Evolutionary conservation across 2,113 vertebrate species (phyloP), one percentile per base, ranked within the genome.

Genomic region (Hyperopisus bebe): DNA sequence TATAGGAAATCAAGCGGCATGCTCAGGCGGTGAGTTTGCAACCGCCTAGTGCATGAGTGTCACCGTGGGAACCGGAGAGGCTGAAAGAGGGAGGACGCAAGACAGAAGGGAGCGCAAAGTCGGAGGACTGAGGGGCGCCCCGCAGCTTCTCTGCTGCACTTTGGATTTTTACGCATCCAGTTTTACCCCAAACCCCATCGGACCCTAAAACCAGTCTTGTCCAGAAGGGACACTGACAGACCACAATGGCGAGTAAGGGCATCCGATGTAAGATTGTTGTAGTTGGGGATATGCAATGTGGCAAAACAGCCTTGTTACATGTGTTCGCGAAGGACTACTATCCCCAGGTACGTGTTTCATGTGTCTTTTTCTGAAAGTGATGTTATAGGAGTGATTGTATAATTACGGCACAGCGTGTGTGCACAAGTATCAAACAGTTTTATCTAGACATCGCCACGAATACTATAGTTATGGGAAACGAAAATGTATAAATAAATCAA

Each of bases 281-380:
- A 93, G 97, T 98, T 42, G 98, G 98, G n/a, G 98, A 98, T 91
- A 95, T 96, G 47, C 96, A 97, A 94, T 98, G 97, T 96, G 98
- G 98, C 70, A 99, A 99, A 94, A 99, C 97, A 6, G 97, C 98
- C 91, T 95, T 99, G 91, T 96, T 99, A 84, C 98, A 98, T 92
- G 98, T 99, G 91, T 98, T 98, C 93, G 97, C 98, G 91, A 99
- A 99, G 96, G 97, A 98, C 92, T 96, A 96, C 89, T 99, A 97
- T 91, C 97, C 97, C 48, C 97, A 97, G 97, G 98, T 98, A 92
- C 90, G 93, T 87, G 42, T 88, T 24, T 53, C n/a, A 17, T 51
- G 4, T 35, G 48, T 86, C 47, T 53, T 19, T 35, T 35, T 86
- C 24, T 53, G 13, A 27, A 35, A 51, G 5, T 53, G 44, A 53